These are phyloP conservation scores for Dryocosmus kuriphilus DNA, from an alignment of 2,888 invertebrate species.

Conservation along the genomic window DNA sequence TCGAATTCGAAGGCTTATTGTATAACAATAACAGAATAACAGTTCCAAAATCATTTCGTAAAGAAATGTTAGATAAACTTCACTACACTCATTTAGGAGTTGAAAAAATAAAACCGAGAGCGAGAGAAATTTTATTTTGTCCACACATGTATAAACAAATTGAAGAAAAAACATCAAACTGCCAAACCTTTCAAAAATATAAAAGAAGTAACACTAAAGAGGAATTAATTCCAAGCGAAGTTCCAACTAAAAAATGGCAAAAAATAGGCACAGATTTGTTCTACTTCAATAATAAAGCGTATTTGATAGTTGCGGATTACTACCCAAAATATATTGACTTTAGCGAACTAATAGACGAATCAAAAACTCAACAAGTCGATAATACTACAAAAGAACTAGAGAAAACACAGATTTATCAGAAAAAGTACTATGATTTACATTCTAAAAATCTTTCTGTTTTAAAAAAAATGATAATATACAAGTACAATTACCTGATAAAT, in stretches of 20 bases:
- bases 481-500: no score
- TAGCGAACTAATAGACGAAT: neutral
- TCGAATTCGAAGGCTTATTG: conserved; percentile 45
- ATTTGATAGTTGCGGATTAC: neutral
- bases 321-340: no score
- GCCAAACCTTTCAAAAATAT: conserved; percentile 45
- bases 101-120: conserved; percentile 48
- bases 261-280: conserved; percentile 36
- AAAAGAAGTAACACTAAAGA: conserved; percentile 40
- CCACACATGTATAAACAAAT: neutral
- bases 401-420: no score
- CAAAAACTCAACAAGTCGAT: no score
- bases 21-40: conserved; percentile 47
- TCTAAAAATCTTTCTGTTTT: no score
- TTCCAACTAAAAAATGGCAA: conserved; percentile 45
- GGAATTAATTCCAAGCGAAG: conserved; percentile 35
- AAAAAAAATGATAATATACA: no score
- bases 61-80: conserved; percentile 44
- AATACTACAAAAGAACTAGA: no score
- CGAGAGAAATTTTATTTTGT: neutral
- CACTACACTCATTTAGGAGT: conserved; percentile 47
- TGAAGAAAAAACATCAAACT: conserved; percentile 37
- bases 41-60: conserved; percentile 41
- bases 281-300: conserved; percentile 21
- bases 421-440: no score